Evolutionary conservation across 2,888 invertebrate species (phyloP), one percentile per base, ranked within the genome.

Genomic region (Resseliella maxima): DNA sequence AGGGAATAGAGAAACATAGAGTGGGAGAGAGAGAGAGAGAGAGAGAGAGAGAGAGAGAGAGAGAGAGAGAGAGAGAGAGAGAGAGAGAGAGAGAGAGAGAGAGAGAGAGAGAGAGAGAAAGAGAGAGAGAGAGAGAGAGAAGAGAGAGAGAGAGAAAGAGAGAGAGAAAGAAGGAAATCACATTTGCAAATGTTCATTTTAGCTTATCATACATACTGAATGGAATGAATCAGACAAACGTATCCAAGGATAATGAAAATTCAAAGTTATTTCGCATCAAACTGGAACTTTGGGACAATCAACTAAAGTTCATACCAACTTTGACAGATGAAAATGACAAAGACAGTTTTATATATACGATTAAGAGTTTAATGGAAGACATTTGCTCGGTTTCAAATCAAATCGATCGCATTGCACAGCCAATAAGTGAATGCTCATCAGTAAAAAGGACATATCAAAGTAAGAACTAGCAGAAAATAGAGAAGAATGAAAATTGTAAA

Each of bases 221-320:
- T 64, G 87, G 87, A 86, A 87, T 88, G 86, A 86, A 87, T 59
- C 45, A 85, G 81, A 54, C 45, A 46, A 81, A 85, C 54, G 83
- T 21, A 38, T 81, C 24, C 35, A 83, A 83, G 24, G 38, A 83
- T 83, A 83, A 38, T 50, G 31, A 86, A 36, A 59, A 59, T 50
- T 18, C 88, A 87, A 96, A 98, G 0, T 93, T 98, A 86, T 94
- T 97, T 91, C 95, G 96, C 92, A 93, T 97, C 18, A 91, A 93
- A 87, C 92, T 97, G 88, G 94, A 95, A 89, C 92, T 97, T 50
- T 93, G 93, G 88, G 94, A 95, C 88, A 94, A 94, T 87, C 93
- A 89, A 87, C 94, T 98, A 89, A 92, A 93, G 87, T 97, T 95
- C 90, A 91, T 93, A 72, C 98, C 98, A 3, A 94, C 95, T 0